Evolutionary conservation across 2,888 invertebrate species (phyloP), one percentile per base, ranked within the genome.

Genomic region (Aspidapion aeneum): DNA sequence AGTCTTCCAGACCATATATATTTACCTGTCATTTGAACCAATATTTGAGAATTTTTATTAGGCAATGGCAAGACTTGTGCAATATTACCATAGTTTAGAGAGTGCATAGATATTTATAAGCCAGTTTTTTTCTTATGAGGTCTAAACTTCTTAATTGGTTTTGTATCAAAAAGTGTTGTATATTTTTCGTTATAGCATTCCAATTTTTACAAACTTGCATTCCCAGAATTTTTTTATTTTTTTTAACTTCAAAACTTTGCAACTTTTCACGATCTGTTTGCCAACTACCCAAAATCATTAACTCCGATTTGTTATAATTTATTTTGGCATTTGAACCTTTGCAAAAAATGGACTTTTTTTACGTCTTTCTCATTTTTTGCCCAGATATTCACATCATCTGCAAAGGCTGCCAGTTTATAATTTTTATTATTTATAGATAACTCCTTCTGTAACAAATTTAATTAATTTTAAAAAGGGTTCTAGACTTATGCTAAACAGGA

Each of bases 111-210:
- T 52, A 16, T 52, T 52, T 7, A 52, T 18, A 52, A 52, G 18
- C 54, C 56, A 52, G n/a, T 52, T 52, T 52, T n/a, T 52, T 52
- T 52, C 54, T 52, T 18, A 52, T 52, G 9, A 52, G 18, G 16
- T 52, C 54, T 52, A 52, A 18, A 16, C 18, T 52, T 52, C 54
- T 52, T 52, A 52, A 18, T 18, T 18, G 18, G 16, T 52, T 52
- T 18, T 17, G 3, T 18, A 52, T 52, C 17, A 52, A 18, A 52
- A 52, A 52, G 9, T 3, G 3, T 52, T 52, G 3, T 18, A 52
- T 16, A 16, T 52, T 52, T 52, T 52, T 52, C 9, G 35, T 35
- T 35, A 52, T 18, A 3, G 16, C 54, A 17, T 3, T 16, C 54
- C 54, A 52, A 16, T 52, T 52, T 17, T 52, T 52, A 7, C 17